A percentile compares a stretch with the other conserved stretches of the same genome.
Evolutionary conservation across 2,888 invertebrate species (phyloP).

Genomic region (Coenonympha arcania): DNA sequence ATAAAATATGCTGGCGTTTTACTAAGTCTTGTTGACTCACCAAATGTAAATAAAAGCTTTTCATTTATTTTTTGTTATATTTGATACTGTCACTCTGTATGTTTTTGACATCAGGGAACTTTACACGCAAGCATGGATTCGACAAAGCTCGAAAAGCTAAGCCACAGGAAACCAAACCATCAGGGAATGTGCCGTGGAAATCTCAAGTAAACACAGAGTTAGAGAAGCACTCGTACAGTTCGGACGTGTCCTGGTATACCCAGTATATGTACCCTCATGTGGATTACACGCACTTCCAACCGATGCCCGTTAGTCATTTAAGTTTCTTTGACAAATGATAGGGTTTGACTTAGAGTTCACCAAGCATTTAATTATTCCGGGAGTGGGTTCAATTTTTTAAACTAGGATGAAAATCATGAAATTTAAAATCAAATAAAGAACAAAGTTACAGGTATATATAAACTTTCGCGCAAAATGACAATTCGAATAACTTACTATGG

Average conservation of each 20-base stretch:
- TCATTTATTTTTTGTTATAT: neutral
- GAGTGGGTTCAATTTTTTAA: too few relatives aligned
- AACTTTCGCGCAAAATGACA: too few relatives aligned
- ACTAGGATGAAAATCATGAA: too few relatives aligned
- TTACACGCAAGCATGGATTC: slow-evolving; percentile 56
- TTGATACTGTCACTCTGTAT: neutral
- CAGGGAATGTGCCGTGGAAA: slow-evolving; percentile 40
- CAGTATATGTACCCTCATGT: slow-evolving; percentile 49
- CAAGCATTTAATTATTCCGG: too few relatives aligned
- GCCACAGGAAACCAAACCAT: slow-evolving; percentile 43
- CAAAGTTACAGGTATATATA: too few relatives aligned
- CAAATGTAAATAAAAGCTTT: too few relatives aligned
- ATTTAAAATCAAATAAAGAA: too few relatives aligned
- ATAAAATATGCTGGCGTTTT: too few relatives aligned
- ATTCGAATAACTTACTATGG: too few relatives aligned
- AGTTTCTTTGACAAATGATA: too few relatives aligned
- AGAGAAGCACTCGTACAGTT: slow-evolving; percentile 33
- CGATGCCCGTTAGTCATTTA: slow-evolving; percentile 67
- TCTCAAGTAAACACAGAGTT: slow-evolving; percentile 45
- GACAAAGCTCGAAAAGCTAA: slow-evolving; percentile 44
- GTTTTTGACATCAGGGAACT: slow-evolving; percentile 48
- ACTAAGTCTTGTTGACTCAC: too few relatives aligned
- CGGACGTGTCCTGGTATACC: slow-evolving; percentile 34
- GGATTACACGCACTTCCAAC: slow-evolving; percentile 61
- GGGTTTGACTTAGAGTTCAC: too few relatives aligned